Evolutionary conservation across 2,113 vertebrate species (phyloP).

Genomic region (Hyperoodon ampullatus): DNA sequence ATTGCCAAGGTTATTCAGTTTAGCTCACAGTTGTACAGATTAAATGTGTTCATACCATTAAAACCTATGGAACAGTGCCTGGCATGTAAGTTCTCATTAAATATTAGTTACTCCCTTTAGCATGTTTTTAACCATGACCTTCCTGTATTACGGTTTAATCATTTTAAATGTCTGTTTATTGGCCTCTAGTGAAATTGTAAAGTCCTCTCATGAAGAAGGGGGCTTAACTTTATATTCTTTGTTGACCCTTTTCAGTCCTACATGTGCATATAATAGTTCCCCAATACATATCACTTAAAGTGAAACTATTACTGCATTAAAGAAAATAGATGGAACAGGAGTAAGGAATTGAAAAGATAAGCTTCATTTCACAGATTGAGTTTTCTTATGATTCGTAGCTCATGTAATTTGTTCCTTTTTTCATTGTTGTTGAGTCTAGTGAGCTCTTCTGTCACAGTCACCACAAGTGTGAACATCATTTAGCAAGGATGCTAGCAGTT

Average conservation of each 20-base stretch:
- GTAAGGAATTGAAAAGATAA: neutral
- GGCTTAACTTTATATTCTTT: neutral
- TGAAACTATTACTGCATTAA: neutral
- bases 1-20: neutral
- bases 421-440: neutral
- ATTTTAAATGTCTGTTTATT: neutral
- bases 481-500: neutral
- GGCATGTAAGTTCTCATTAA: neutral
- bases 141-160: neutral
- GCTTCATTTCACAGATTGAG: neutral
- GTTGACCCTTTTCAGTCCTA: neutral
- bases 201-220: neutral
- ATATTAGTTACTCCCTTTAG: neutral
- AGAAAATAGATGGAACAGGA: slow-evolving; percentile 24
- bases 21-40: neutral
- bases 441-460: neutral
- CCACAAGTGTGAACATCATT: neutral
- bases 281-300: neutral
- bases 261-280: neutral
- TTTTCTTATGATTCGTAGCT: neutral
- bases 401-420: neutral
- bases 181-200: neutral
- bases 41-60: neutral
- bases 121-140: neutral
- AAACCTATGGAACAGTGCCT: neutral